Evolutionary conservation across 2,888 invertebrate species (phyloP), one percentile per base, ranked within the genome.

Genomic region (Micropterix aruncella): DNA sequence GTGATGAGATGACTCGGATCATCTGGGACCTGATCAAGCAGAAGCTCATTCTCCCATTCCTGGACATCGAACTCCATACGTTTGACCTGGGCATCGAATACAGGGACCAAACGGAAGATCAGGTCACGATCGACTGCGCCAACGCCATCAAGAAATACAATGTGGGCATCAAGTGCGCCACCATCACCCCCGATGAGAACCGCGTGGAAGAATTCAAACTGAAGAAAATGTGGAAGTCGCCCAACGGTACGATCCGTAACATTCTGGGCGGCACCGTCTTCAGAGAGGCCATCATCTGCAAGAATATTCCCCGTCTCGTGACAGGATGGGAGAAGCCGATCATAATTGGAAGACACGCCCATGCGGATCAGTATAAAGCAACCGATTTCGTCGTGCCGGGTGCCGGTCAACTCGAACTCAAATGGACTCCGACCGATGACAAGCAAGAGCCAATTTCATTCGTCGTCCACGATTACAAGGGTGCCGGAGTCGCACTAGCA

Each of bases 1-100:
- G 93, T n/a, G 92, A 93, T 75, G 93, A 93, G 67, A 92, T 92
- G 92, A 92, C 92, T 38, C 79, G 97, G 55, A 90, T 99, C 52
- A 96, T 99, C 60, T 99, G 97, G 97, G 94, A 96, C 58, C 77
- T 89, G 36, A 99, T 99, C 56, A 99, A 97, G 66, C 80, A 96
- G 46, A 97, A 97, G 65, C 76, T 99, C 37, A 95, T 99, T 58
- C 69, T 96, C 49, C 97, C 97, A 1, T 95, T 92, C 67, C 73
- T 99, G 55, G 93, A 97, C 60, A 83, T 97, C 53, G 93, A 97
- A 61, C 66, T 97, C 45, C 92, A 96, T 60, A 82, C 83, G 4
- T 97, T 79, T 62, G 99, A 99, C 65, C 75, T 99, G 57, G 92
- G 97, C 41, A 92, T 99, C 54, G 91, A 97, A 70, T 77, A 93